phyloP scores from a whole-genome alignment of 2,113 vertebrate genomes.

The Psephotus haematonotus region DNA sequence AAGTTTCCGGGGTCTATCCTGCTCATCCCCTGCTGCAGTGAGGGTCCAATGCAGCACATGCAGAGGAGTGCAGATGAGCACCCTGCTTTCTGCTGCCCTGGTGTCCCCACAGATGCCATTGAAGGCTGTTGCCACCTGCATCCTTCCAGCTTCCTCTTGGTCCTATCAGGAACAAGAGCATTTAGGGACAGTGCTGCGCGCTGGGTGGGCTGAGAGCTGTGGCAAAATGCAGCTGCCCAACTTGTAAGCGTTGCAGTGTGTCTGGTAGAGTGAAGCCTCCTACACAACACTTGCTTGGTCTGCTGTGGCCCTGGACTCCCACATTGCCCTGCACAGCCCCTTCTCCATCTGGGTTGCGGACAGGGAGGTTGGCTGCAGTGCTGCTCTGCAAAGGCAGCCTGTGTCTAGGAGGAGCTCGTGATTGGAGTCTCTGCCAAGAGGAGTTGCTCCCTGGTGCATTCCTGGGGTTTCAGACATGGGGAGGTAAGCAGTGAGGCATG shows the following conservation, averaged over 20 bases:
- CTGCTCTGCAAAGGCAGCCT: not conserved
- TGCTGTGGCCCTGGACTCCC: not conserved
- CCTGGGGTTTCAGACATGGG: not conserved
- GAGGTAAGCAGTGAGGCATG: not conserved
- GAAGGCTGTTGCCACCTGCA: not conserved
- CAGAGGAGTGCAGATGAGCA: not conserved
- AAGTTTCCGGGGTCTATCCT: not conserved
- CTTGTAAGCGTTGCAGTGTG: not conserved
- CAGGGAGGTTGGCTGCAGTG: not conserved
- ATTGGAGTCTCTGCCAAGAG: not conserved
- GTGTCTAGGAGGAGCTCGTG: not conserved
- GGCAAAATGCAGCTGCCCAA: not conserved
- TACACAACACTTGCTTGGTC: fast-evolving
- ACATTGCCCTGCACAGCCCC: not conserved
- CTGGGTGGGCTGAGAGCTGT: not conserved
- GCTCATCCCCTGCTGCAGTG: not conserved
- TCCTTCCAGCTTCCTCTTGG: not conserved
- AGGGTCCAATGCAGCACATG: not conserved
- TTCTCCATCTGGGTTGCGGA: fast-evolving
- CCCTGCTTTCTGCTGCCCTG: not conserved
- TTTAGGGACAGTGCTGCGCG: not conserved
- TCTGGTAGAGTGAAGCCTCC: not conserved
- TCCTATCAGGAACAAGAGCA: not conserved
- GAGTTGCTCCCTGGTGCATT: not conserved
- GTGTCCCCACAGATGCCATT: not conserved